Conservation (phyloP, 1,140 invertebrate species). For the Conus betulinus region DNA sequence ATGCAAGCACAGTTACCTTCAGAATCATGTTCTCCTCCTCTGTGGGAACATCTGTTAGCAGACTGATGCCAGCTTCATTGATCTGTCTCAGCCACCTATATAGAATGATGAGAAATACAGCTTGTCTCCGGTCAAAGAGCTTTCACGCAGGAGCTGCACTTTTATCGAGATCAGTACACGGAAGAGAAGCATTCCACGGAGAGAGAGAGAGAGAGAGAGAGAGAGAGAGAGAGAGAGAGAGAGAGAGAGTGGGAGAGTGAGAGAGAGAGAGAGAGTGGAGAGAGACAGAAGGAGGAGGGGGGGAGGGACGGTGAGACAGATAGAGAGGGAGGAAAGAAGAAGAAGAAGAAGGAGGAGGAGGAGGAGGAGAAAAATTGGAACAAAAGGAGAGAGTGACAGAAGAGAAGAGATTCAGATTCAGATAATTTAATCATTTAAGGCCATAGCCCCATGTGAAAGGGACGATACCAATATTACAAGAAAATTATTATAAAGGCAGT, state of each 20-base stretch:
- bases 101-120: background rate
- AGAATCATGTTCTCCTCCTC: constrained; percentile 45
- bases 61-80: constrained; percentile 52
- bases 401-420: too few relatives aligned
- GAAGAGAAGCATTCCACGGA: background rate
- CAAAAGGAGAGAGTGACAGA: too few relatives aligned
- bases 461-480: too few relatives aligned
- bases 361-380: too few relatives aligned
- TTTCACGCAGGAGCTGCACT: background rate
- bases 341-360: too few relatives aligned
- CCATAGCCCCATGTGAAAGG: too few relatives aligned
- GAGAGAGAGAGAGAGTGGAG: background rate
- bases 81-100: constrained; percentile 55
- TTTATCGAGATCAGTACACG: background rate
- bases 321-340: too few relatives aligned
- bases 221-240: background rate
- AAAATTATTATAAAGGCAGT: too few relatives aligned
- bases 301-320: too few relatives aligned
- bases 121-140: too few relatives aligned
- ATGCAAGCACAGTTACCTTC: background rate
- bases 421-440: too few relatives aligned
- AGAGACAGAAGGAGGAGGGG: too few relatives aligned
- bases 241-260: background rate
- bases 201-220: background rate
- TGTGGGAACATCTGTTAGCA: constrained; percentile 54